Evolutionary conservation across 2,888 invertebrate genomes (phyloP), one percentile per base, ranked within the genome.

Genomic region (Trichacis sp.): DNA sequence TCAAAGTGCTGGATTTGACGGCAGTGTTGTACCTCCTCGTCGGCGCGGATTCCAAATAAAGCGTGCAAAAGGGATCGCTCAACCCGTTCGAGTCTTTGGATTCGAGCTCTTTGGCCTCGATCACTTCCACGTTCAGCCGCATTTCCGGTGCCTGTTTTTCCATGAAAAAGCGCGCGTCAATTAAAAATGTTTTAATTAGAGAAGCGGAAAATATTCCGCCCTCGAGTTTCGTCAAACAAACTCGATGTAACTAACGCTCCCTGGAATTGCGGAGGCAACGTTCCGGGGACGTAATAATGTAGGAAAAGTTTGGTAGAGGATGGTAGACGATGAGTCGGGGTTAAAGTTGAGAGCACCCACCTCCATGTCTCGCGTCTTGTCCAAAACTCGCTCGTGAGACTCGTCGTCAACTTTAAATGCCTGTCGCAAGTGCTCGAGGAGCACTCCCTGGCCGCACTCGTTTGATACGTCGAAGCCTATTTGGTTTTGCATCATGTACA

Each of bases 11-110:
- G 11, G 92, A 88, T 85, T 97, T 97, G 15, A 98, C 97, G 0
- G 95, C 94, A 0, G 98, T 96, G 73, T 94, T 95, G 78, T 93
- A 94, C 64, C 93, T 89, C 76, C 92, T 91, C 1, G 92, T 88
- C 1, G 91, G 89, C 64, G 91, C 89, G 1, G 93, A 93, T 80
- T 92, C 90, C 70, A 95, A 85, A 82, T 91, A 95, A 78, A 98
- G 88, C 69, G 97, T 97, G 58, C 98, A 97, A 84, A 97, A 99
- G 0, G 98, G 98, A 85, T 99, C 98, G 75, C 97, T 97, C 70
- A 96, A 88, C n/a, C 98, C 95, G 80, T 93, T 95, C 0, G 94
- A 90, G 83, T 95, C 95, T 85, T 95, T 95, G 15, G 95, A 91
- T 64, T 89, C 88, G 42, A 95, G 85, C 75, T 94, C 94, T 85